These are phyloP conservation scores for Campylomormyrus numenius DNA, from an alignment of 2,113 vertebrate genomes.

Conservation along the genomic window DNA sequence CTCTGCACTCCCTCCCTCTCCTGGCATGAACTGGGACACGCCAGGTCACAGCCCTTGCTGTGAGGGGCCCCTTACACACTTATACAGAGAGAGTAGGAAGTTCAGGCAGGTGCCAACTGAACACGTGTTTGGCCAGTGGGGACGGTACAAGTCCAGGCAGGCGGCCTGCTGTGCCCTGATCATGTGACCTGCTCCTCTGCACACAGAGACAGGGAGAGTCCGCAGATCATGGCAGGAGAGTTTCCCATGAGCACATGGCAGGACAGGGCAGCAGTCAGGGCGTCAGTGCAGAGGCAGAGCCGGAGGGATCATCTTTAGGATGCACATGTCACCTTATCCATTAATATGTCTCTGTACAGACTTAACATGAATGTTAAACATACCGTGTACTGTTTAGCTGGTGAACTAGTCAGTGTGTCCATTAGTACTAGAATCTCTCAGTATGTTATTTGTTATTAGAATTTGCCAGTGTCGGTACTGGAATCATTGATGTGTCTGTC, in stretches of 20 bases:
- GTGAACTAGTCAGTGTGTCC: not conserved
- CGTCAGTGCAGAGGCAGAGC: not conserved
- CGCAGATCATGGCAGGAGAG: not conserved
- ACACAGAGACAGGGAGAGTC: not conserved
- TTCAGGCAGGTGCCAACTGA: not conserved
- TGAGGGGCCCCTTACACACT: not conserved
- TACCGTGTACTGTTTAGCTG: not conserved
- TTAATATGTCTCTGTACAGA: not conserved
- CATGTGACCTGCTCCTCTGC: not conserved
- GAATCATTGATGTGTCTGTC: not conserved
- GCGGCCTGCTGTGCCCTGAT: not conserved
- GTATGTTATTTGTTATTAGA: not conserved
- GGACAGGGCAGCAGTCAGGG: not conserved
- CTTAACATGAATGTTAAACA: not conserved
- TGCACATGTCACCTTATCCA: not conserved
- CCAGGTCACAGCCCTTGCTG: not conserved
- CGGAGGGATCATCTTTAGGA: not conserved
- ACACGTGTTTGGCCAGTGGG: not conserved
- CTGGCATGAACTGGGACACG: not conserved
- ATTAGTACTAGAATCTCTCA: not conserved
- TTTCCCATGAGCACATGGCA: not conserved
- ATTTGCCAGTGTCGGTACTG: not conserved
- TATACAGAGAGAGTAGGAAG: not conserved
- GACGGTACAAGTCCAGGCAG: not conserved
- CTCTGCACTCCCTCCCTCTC: not conserved